Conservation (phyloP, 2,113 vertebrate genomes). For the Myotis brandtii region DNA sequence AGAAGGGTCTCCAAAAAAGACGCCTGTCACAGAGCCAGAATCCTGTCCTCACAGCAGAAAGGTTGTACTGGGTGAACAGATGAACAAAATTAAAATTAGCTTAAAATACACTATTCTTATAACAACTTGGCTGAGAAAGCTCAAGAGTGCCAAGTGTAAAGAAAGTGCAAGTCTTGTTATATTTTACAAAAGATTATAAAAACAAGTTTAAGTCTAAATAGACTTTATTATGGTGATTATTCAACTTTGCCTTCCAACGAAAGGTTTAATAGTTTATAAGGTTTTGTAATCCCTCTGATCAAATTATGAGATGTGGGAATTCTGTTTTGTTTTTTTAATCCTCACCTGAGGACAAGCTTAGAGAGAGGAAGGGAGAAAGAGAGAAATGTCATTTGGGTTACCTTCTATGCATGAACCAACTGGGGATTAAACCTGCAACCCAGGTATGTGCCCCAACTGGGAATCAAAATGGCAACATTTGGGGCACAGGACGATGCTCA, state of each 20-base stretch:
- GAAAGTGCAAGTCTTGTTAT: conserved; percentile 51
- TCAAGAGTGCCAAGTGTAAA: conserved; percentile 62
- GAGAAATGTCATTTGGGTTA: background rate
- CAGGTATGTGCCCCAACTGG: background rate
- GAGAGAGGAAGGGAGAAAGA: background rate
- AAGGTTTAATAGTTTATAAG: conserved; percentile 51
- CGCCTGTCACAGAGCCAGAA: conserved; percentile 73
- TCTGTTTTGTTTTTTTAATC: background rate
- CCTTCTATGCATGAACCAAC: background rate
- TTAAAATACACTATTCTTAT: conserved; percentile 73
- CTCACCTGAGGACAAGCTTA: background rate
- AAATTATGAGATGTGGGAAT: background rate
- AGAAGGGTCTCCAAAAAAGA: conserved; percentile 75
- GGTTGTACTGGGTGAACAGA: conserved; percentile 76
- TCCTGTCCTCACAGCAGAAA: conserved; percentile 76
- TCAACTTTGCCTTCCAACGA: conserved; percentile 55
- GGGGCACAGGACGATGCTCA: background rate
- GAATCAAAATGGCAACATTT: background rate
- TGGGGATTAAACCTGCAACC: background rate
- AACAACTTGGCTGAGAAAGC: conserved; percentile 52
- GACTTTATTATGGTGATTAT: conserved; percentile 7
- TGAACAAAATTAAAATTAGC: conserved; percentile 76
- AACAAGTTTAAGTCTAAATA: conserved; percentile 27
- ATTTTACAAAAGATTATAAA: background rate
- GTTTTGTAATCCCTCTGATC: conserved; percentile 17